phyloP scores from a whole-genome alignment of 1,140 invertebrate genomes.

The Drosophila lowei region DNA sequence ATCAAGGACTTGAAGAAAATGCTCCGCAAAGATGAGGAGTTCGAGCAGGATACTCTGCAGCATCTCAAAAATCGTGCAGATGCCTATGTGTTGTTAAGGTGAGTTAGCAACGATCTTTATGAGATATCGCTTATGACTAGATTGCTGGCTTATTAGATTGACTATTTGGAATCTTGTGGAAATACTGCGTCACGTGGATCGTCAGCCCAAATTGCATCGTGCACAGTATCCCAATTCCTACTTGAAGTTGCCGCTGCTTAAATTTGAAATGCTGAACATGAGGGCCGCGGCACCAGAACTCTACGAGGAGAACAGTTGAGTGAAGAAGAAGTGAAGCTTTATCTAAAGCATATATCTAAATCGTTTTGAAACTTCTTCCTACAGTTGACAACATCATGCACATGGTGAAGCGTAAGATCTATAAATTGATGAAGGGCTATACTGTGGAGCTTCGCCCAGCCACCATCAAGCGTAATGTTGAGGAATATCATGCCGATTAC shows the following conservation, averaged over 20 bases:
- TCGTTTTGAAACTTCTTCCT: background rate
- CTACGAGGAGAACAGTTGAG: conserved; percentile 76
- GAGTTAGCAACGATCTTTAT: background rate
- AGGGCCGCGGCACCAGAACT: conserved; percentile 68
- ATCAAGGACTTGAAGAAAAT: conserved; percentile 60
- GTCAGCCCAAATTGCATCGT: conserved; percentile 52
- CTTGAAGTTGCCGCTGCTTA: conserved; percentile 71
- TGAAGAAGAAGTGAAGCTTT: background rate
- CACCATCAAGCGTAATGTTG: conserved; percentile 45
- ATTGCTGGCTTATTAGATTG: conserved; percentile 30
- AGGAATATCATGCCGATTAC: conserved; percentile 69
- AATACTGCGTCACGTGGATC: conserved; percentile 70
- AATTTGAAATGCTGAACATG: conserved; percentile 78
- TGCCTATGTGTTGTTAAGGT: conserved; percentile 67
- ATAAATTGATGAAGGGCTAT: conserved; percentile 73
- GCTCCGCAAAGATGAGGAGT: conserved; percentile 30
- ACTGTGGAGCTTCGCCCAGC: conserved; percentile 55
- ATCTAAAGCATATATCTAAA: background rate
- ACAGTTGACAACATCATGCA: conserved; percentile 71
- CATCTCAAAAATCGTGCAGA: conserved; percentile 73
- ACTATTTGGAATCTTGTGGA: conserved; percentile 72
- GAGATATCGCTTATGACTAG: background rate
- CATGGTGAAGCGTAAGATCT: conserved; percentile 67
- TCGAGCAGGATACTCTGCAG: conserved; percentile 33
- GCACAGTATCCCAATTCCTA: conserved; percentile 72